Evolutionary conservation across 2,888 invertebrate species (phyloP).

Genomic region (Biston stratarius): DNA sequence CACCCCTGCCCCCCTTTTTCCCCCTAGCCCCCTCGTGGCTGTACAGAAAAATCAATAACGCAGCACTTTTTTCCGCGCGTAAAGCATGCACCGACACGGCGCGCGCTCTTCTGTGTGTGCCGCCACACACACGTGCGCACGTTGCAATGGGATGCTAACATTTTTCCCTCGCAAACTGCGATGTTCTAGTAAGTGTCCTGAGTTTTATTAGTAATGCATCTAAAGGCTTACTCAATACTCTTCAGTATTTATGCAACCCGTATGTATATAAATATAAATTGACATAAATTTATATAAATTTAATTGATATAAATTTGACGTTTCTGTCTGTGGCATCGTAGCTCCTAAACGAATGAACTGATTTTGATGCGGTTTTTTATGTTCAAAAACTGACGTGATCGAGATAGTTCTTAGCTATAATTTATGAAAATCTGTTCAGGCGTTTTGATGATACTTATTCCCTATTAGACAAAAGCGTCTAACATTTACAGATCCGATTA

Average conservation of each 20-base stretch:
- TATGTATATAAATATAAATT: too few relatives aligned
- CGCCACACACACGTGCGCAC: conserved; percentile 64
- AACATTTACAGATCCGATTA: too few relatives aligned
- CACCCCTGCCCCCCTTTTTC: conserved; percentile 56
- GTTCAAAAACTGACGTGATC: too few relatives aligned
- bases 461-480: too few relatives aligned
- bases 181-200: conserved; percentile 57
- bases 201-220: conserved; percentile 75
- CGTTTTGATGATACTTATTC: too few relatives aligned
- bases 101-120: conserved; percentile 61
- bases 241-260: conserved; percentile 14
- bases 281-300: too few relatives aligned
- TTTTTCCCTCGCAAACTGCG: conserved; percentile 75
- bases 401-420: too few relatives aligned
- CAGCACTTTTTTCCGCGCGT: conserved; percentile 87
- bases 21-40: conserved; percentile 69
- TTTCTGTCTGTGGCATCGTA: too few relatives aligned
- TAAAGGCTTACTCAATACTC: conserved; percentile 65
- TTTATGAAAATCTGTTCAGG: too few relatives aligned
- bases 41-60: conserved; percentile 87
- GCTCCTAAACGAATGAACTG: too few relatives aligned
- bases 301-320: too few relatives aligned
- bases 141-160: conserved; percentile 72
- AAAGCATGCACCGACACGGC: conserved; percentile 85
- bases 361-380: too few relatives aligned